Evolutionary conservation across 2,797 vertebrate species (phyloP).

Genomic region (Coregonus suidteri): DNA sequence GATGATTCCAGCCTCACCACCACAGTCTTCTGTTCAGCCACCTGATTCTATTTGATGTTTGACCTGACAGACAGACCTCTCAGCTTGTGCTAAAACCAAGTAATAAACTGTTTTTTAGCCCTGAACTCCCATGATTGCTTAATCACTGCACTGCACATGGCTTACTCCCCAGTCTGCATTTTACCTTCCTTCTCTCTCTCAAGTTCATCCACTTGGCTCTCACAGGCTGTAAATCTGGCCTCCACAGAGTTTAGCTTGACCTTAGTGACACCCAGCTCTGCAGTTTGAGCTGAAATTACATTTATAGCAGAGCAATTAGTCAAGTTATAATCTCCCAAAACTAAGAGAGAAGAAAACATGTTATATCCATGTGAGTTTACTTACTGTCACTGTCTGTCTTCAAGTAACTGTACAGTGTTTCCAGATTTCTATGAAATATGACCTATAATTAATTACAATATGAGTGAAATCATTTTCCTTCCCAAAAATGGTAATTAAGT

Average conservation of each 20-base stretch:
- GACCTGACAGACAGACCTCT: background rate
- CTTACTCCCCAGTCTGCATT: background rate
- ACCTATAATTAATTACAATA: too few relatives aligned
- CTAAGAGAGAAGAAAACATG: background rate
- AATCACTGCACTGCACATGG: too few relatives aligned
- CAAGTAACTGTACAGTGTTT: background rate
- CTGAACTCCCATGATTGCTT: too few relatives aligned
- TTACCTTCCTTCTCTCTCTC: slow-evolving; percentile 41
- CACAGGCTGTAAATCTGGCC: slow-evolving; percentile 10
- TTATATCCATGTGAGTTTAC: too few relatives aligned
- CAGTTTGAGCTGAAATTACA: slow-evolving; percentile 23
- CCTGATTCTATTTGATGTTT: background rate
- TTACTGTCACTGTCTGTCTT: slow-evolving; percentile 6
- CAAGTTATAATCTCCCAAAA: background rate
- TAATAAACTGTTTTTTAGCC: background rate
- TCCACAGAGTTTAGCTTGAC: slow-evolving; percentile 15
- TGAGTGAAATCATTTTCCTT: too few relatives aligned
- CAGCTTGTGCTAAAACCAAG: slow-evolving; percentile 17
- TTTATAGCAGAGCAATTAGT: background rate
- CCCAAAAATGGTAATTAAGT: too few relatives aligned
- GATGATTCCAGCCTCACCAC: background rate
- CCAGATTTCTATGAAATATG: too few relatives aligned
- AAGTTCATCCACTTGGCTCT: background rate
- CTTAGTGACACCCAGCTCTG: slow-evolving; percentile 10
- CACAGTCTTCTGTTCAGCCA: background rate